Base-by-base conservation (phyloP, 2,113 vertebrate genomes). In the Peromyscus polionotus region DNA sequence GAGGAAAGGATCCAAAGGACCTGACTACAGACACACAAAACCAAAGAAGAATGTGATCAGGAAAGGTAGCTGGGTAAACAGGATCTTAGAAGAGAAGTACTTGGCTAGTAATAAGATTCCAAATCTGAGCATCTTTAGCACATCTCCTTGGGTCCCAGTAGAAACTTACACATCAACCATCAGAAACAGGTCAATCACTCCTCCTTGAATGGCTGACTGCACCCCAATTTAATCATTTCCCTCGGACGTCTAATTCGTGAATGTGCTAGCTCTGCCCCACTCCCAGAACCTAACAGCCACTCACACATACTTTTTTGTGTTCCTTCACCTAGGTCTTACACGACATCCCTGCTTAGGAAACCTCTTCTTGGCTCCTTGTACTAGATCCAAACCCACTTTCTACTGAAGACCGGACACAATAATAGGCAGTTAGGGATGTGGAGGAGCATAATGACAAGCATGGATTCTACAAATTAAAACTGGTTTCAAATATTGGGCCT, bases 401-500 rank as follows among this genome's bases (percentile, higher is more conserved):
- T 75, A 48, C 51, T 93, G 16, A 90, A 92, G 63, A 90, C 24
- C 28, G 36, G 20, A 94, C 20, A 95, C 65, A 90, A 36, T 17
- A 63, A 95, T 3, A 96, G 31, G 42, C 4, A 33, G 11, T 1
- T 0, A 70, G 11, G 24, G 3, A 65, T 39, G 1, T 24, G 4
- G 31, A 14, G 19, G 9, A 20, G 6, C 28, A 24, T 48, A 36
- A 86, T 54, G 26, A 93, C 16, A 28, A 65, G 51, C 1, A n/a
- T 65, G 26, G 31, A 89, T 89, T 88, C 59, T 65, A 57, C 88
- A 81, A 76, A 89, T n/a, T 8, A 79, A 54, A 94, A 67, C 45
- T 75, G 48, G 57, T 81, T 97, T 94, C 73, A 77, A 72, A 90
- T 33, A 22, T 77, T 93, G 42, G 45, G 28, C n/a, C 59, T 77